Base-by-base conservation (phyloP, 2,888 invertebrate species). In the Cyaniris semiargus region DNA sequence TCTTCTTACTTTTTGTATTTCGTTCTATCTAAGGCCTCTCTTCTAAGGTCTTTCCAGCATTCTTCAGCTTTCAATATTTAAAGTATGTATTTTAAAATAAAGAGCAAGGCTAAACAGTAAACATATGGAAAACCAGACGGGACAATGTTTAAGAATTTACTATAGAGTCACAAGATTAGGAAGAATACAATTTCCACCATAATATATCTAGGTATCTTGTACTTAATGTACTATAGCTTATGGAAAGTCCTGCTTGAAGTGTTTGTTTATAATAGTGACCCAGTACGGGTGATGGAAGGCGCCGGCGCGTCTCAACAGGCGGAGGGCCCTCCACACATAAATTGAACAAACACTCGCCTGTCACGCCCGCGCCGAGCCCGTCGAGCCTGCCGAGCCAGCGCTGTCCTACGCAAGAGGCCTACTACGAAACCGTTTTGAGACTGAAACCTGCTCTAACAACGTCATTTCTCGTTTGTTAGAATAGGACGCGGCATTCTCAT, bases 311-410 rank as follows among this genome's bases (percentile, higher is more conserved):
- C 60, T 60, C 60, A 79, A 79, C 77, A 53, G 66, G 8, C 79
- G 78, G 78, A 89, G 87, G 80, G 84, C 83, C 78, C 88, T 88
- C 83, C 84, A 84, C 84, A 84, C 83, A 60, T 60, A 60, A 86
- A 86, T 87, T 87, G 87, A 85, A 87, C 85, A 88, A 90, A 90
- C 89, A 90, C 89, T 89, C 78, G 76, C 72, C 77, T 78, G 79
- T 83, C 83, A 81, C 31, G 70, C 21, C 44, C 44, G 70, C 44
- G 70, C 58, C 66, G 34, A 2, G 44, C 34, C 27, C 38, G 10
- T 18, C 13, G 76, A 48, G 70, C n/a, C 23, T 18, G 53, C 58
- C 48, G 38, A 3, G 38, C 48, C 60, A 66, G 38, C 10, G 23
- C 48, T 44, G n/a, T 48, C 66, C 31, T 48, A 76, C 53, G 48